Evolutionary conservation across 2,113 vertebrate species (phyloP).

Genomic region (Mesembrinibis cayennensis): DNA sequence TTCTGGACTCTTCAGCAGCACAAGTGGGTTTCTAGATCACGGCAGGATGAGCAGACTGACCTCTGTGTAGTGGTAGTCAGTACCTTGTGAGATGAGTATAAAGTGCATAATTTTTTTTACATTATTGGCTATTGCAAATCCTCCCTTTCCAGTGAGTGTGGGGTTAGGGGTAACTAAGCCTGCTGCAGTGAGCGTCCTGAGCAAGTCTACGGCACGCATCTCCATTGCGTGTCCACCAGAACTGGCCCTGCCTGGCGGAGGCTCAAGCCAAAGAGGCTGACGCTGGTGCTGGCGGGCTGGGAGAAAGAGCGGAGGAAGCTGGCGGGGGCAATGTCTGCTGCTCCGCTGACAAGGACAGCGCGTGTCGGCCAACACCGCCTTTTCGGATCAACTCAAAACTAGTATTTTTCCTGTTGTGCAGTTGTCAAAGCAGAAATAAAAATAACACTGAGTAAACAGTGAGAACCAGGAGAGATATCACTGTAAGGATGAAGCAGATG

Average conservation of each 20-base stretch:
- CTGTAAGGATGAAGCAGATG: not conserved
- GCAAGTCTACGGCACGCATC: rapidly evolving
- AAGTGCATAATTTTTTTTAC: not conserved
- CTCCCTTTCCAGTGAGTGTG: not conserved
- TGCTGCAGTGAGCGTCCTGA: not conserved
- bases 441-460: not conserved
- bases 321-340: not conserved
- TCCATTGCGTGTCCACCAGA: not conserved
- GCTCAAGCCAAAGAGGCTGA: not conserved
- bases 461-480: not conserved
- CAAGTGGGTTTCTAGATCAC: not conserved
- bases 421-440: not conserved
- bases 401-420: not conserved
- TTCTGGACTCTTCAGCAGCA: not conserved
- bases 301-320: not conserved
- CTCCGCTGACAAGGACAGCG: not conserved
- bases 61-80: not conserved
- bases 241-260: not conserved
- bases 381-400: not conserved
- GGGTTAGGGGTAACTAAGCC: too few relatives aligned
- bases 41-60: not conserved
- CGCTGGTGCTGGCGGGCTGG: not conserved
- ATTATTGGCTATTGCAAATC: not conserved
- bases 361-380: not conserved
- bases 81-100: not conserved